Evolutionary conservation across 2,888 invertebrate genomes (phyloP).

Genomic region (Lutraria lutraria): DNA sequence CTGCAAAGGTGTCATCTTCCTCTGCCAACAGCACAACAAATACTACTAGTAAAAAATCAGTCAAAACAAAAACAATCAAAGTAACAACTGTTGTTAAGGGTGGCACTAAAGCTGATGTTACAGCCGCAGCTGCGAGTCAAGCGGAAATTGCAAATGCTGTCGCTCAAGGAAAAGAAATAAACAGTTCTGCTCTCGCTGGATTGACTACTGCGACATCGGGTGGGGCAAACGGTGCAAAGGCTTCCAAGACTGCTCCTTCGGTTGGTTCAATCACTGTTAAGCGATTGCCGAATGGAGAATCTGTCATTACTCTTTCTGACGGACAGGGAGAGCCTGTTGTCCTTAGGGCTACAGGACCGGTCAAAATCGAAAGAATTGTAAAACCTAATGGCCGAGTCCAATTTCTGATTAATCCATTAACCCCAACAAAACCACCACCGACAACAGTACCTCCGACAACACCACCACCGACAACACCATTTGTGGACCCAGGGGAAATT

Average conservation of each 20-base stretch:
- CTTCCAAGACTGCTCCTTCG: constrained; percentile 11
- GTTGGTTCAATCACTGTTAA: constrained; percentile 65
- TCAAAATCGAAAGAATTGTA: constrained; percentile 65
- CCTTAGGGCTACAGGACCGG: constrained; percentile 61
- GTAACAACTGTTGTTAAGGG: constrained; percentile 61
- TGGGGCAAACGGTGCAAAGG: background rate
- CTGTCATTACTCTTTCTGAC: constrained; percentile 64
- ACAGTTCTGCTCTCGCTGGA: constrained; percentile 36
- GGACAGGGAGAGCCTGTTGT: constrained; percentile 65
- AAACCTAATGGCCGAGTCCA: constrained; percentile 63
- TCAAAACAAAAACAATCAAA: constrained; percentile 62
- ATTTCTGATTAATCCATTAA: constrained; percentile 66
- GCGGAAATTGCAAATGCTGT: constrained; percentile 60
- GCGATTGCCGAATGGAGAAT: constrained; percentile 59
- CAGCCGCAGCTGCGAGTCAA: constrained; percentile 57
- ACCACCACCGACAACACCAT: background rate
- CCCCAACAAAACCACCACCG: constrained; percentile 24
- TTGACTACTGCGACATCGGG: constrained; percentile 33
- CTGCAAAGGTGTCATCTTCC: constrained; percentile 32
- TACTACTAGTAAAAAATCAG: constrained; percentile 60
- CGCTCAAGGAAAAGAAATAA: constrained; percentile 61
- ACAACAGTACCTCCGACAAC: constrained; percentile 12
- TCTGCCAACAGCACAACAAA: constrained; percentile 48
- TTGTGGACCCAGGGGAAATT: constrained; percentile 27
- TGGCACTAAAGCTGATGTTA: constrained; percentile 49